Percentiles rank a stretch among this genome's conserved stretches.
Conservation (phyloP, 2,888 invertebrate genomes). For the Calameuta idolon region DNA sequence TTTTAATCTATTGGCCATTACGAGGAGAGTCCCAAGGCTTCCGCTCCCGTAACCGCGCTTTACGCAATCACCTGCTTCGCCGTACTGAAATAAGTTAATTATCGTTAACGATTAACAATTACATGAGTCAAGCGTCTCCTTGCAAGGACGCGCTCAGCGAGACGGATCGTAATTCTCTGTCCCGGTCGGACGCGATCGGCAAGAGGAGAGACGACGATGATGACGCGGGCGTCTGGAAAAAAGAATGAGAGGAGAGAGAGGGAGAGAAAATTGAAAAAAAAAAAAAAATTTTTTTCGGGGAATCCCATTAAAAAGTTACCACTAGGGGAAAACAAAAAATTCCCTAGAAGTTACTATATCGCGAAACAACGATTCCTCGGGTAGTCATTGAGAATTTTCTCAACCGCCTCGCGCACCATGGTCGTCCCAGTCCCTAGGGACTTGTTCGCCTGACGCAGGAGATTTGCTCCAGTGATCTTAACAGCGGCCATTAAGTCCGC, state of each 20-base stretch:
- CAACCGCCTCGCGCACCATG: too few species aligned
- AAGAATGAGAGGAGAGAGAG: neutral
- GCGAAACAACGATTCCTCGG: neutral
- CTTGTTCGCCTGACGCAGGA: neutral
- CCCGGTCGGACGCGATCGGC: neutral
- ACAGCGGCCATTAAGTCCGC: conserved; percentile 16
- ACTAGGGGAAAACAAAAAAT: too few species aligned
- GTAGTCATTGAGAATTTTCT: neutral
- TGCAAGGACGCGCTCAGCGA: conserved; percentile 51
- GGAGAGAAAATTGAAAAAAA: too few species aligned
- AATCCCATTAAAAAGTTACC: too few species aligned
- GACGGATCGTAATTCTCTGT: conserved; percentile 24
- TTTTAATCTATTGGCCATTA: conserved; percentile 57
- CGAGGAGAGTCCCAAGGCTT: conserved; percentile 53
- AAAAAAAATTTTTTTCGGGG: too few species aligned
- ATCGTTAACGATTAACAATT: conserved; percentile 60
- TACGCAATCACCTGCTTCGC: conserved; percentile 42
- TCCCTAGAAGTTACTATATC: neutral
- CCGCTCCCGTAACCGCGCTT: conserved; percentile 33
- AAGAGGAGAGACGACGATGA: neutral
- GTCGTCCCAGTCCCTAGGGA: neutral
- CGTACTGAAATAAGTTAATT: conserved; percentile 56
- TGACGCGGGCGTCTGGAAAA: neutral
- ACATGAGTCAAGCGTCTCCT: conserved; percentile 53
- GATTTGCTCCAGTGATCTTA: neutral